Percentiles rank a stretch among this genome's conserved stretches.
These are phyloP conservation scores for Thelaira solivaga DNA, from an alignment of 2,888 invertebrate species.

Conservation along the genomic window DNA sequence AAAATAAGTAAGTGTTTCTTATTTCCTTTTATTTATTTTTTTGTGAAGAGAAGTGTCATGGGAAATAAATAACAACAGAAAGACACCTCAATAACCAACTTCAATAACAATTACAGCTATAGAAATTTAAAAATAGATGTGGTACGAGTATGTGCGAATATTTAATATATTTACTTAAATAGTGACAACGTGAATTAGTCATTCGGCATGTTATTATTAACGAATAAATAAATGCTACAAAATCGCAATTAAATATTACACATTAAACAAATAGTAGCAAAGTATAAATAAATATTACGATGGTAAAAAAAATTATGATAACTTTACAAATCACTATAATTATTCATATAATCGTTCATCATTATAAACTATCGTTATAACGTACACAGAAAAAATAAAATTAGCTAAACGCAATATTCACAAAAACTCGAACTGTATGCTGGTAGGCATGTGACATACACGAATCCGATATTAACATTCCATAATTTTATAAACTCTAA, in stretches of 20 bases:
- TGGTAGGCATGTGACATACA: too few species aligned
- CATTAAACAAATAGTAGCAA: neutral
- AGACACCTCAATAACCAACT: constrained; percentile 42
- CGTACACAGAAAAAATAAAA: too few species aligned
- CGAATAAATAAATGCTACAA: constrained; percentile 3
- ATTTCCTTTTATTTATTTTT: too few species aligned
- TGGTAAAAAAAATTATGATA: neutral
- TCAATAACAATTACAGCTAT: constrained; percentile 5
- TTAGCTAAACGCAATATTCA: too few species aligned
- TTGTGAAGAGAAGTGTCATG: constrained; percentile 49
- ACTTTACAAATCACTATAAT: constrained; percentile 13
- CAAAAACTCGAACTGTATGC: too few species aligned
- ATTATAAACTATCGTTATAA: constrained; percentile 27
- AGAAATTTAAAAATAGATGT: constrained; percentile 23
- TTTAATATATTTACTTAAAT: constrained; percentile 16
- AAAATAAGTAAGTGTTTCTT: neutral
- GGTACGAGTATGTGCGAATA: constrained; percentile 53
- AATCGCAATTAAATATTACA: constrained; percentile 16
- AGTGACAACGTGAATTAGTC: constrained; percentile 11
- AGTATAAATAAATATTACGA: constrained; percentile 16
- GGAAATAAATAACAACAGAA: constrained; percentile 48
- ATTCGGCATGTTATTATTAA: constrained; percentile 8
- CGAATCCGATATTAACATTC: too few species aligned
- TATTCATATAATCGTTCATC: neutral
- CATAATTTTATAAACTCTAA: too few species aligned